Conservation (phyloP, 2,797 vertebrate genomes). For the Scyliorhinus canicula region DNA sequence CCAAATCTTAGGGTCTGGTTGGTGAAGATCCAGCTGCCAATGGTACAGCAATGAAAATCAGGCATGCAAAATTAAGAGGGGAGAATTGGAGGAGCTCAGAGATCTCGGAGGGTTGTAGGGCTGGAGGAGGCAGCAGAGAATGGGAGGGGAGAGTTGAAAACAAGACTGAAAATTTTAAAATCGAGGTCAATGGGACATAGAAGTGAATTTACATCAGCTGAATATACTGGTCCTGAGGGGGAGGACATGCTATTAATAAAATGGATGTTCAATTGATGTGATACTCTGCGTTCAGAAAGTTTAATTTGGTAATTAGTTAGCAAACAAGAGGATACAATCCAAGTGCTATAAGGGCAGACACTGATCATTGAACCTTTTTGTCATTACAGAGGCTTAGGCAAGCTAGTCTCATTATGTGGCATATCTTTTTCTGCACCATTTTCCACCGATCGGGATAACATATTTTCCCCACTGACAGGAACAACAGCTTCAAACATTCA, state of each 20-base stretch:
- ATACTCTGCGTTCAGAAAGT: not conserved
- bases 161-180: not conserved
- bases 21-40: not conserved
- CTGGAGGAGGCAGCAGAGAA: not conserved
- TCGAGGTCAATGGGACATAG: not conserved
- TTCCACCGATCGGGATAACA: not conserved
- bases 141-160: not conserved
- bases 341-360: not conserved
- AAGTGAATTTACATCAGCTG: not conserved
- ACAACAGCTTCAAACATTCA: slow-evolving; percentile 18
- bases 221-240: not conserved
- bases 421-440: not conserved
- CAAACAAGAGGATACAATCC: not conserved
- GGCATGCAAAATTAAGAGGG: not conserved
- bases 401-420: not conserved
- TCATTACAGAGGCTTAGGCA: not conserved
- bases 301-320: slow-evolving; percentile 8
- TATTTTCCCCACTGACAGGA: not conserved
- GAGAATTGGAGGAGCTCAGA: not conserved
- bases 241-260: not conserved
- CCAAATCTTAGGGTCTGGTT: not conserved
- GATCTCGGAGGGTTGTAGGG: not conserved
- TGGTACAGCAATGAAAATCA: not conserved
- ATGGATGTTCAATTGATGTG: not conserved
- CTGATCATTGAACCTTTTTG: not conserved